Evolutionary conservation across 2,888 invertebrate genomes (phyloP), one percentile per base, ranked within the genome.

Genomic region (Tenodera sinensis): DNA sequence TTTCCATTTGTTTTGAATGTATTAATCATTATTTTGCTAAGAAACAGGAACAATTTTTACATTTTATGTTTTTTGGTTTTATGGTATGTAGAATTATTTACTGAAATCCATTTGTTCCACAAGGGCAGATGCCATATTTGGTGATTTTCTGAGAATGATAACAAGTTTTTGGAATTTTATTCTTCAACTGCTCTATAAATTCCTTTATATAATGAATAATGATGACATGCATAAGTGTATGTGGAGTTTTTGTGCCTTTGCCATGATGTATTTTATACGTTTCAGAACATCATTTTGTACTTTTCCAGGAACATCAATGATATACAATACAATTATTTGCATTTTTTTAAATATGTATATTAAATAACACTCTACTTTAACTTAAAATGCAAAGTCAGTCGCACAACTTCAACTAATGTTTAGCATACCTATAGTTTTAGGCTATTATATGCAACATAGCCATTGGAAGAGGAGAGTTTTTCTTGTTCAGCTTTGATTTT

Each of bases 201-300:
- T 71, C 0, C 20, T 71, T 71, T 71, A 71, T 71, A 71, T 71
- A 71, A 71, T 71, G 25, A 71, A 71, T 71, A 71, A 71, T 20
- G 54, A 71, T 25, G 54, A 71, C 54, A 71, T 20, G 54, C 54
- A 71, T 71, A 71, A 71, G 85, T 88, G 81, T 88, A 34, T 89
- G 87, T 90, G 89, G 90, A 71, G 85, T 90, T 90, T 90, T 90
- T 89, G 90, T 90, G 90, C 90, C 90, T 90, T 90, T 88, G 90
- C 90, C 88, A 85, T 90, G 82, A 28, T 88, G 87, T 84, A 90
- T 90, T 90, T 90, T 90, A 89, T 90, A 90, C 89, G 89, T 90
- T 90, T 87, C 34, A 89, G 86, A 88, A 89, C 83, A 84, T 87
- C 87, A 27, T 90, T 89, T 90, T 90, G 90, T 90, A 90, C 90